These are phyloP conservation scores for Anadara kagoshimensis DNA, from an alignment of 1,140 invertebrate species.

Conservation along the genomic window DNA sequence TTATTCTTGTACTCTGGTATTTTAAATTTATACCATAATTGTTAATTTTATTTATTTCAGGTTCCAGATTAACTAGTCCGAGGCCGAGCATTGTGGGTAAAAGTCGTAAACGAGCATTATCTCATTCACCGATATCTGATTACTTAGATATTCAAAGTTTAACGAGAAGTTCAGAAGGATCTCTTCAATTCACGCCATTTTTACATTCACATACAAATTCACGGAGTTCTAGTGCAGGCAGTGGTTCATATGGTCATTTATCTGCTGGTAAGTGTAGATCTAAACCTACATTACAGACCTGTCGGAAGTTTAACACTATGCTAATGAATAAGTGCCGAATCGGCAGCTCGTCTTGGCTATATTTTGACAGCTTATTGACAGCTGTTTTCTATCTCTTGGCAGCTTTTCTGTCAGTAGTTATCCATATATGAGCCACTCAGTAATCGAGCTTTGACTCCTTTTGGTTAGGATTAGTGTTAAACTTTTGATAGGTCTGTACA, in stretches of 20 bases:
- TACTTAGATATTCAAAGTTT: constrained; percentile 96
- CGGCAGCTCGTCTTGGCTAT: too few species aligned
- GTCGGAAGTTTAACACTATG: too few species aligned
- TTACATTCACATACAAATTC: constrained; percentile 81
- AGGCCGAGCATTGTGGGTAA: constrained; percentile 63
- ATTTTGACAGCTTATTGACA: too few species aligned
- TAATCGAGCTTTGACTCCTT: too few species aligned
- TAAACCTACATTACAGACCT: not conserved
- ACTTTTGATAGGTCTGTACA: too few species aligned
- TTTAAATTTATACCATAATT: too few species aligned
- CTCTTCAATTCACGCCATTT: constrained; percentile 87
- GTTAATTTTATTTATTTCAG: constrained; percentile 72
- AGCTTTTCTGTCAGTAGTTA: too few species aligned
- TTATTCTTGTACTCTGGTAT: too few species aligned
- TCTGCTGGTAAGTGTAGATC: constrained; percentile 83
- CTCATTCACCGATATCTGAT: constrained; percentile 92
- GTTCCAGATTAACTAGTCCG: constrained; percentile 81
- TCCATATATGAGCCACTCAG: too few species aligned
- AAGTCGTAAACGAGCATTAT: constrained; percentile 89
- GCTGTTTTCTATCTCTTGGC: too few species aligned
- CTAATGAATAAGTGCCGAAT: too few species aligned
- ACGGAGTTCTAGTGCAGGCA: constrained; percentile 86
- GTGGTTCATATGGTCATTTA: constrained; percentile 95
- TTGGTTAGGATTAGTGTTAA: too few species aligned
- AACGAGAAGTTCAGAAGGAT: constrained; percentile 96